A percentile compares a stretch with the other conserved stretches of the same genome.
Evolutionary conservation across 2,888 invertebrate species (phyloP).

Genomic region (Tetragonula carbonaria): DNA sequence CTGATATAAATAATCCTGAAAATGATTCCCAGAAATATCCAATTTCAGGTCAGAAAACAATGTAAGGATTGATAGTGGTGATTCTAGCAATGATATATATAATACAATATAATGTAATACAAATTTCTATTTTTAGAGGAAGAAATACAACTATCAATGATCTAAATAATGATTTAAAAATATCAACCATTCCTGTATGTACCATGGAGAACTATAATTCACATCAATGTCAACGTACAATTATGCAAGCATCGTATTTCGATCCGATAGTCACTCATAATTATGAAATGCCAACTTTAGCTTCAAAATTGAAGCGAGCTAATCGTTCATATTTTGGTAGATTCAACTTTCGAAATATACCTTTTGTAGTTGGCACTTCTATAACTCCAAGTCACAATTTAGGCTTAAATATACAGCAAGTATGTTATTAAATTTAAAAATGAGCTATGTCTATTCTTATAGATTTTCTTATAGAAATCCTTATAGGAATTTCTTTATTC

Average conservation of each 20-base stretch:
- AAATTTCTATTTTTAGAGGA: slow-evolving; percentile 12
- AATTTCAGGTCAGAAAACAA: slow-evolving; percentile 13
- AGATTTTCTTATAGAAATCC: not conserved
- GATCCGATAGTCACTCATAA: slow-evolving; percentile 70
- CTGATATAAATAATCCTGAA: slow-evolving; percentile 12
- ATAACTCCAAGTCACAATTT: slow-evolving; percentile 88
- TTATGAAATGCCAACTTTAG: slow-evolving; percentile 88
- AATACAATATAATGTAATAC: not conserved
- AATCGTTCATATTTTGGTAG: slow-evolving; percentile 85
- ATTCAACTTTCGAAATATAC: slow-evolving; percentile 85
- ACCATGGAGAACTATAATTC: slow-evolving; percentile 29
- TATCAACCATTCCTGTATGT: not conserved
- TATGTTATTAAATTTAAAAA: slow-evolving; percentile 62
- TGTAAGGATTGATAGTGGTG: slow-evolving; percentile 46
- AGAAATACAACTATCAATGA: slow-evolving; percentile 3
- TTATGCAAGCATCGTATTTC: slow-evolving; percentile 46
- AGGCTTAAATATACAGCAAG: slow-evolving; percentile 88
- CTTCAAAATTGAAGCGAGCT: slow-evolving; percentile 88
- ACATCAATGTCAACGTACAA: slow-evolving; percentile 30
- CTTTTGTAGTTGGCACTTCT: slow-evolving; percentile 87
- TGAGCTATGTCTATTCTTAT: not conserved
- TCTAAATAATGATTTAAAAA: slow-evolving; percentile 24
- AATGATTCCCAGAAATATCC: not conserved
- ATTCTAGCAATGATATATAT: slow-evolving; percentile 6
- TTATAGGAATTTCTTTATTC: slow-evolving; percentile 15